Conservation (phyloP, 1,140 invertebrate species). For the Tyrophagus putrescentiae region DNA sequence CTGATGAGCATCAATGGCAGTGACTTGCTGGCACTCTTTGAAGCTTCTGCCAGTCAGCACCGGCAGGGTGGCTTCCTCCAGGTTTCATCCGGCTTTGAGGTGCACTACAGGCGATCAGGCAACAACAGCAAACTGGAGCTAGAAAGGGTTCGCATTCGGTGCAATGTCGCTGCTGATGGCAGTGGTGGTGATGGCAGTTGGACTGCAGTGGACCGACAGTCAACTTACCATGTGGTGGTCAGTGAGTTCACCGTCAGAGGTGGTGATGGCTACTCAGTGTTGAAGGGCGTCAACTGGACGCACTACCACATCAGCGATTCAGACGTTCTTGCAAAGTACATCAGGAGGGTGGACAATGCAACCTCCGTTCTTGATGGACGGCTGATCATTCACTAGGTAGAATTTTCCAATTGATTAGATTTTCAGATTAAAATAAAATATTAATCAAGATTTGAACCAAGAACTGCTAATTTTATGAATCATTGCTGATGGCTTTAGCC, state of each 20-base stretch:
- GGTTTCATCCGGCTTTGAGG: slow-evolving; percentile 39
- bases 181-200: background rate
- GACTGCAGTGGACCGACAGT: slow-evolving; percentile 29
- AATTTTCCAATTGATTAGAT: too few species aligned
- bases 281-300: slow-evolving; percentile 30
- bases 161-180: too few species aligned
- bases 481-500: too few species aligned
- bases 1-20: slow-evolving; percentile 46
- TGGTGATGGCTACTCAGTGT: slow-evolving; percentile 45
- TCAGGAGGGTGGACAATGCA: slow-evolving; percentile 21
- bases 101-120: slow-evolving; percentile 27
- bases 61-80: slow-evolving; percentile 47
- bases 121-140: slow-evolving; percentile 30
- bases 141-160: too few species aligned
- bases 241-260: slow-evolving; percentile 47
- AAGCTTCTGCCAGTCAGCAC: slow-evolving; percentile 42
- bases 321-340: slow-evolving; percentile 32
- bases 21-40: slow-evolving; percentile 44
- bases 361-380: background rate
- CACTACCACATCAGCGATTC: slow-evolving; percentile 26
- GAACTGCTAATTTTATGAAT: too few species aligned
- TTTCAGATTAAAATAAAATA: too few species aligned
- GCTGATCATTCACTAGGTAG: too few species aligned
- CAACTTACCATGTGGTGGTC: slow-evolving; percentile 44
- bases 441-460: too few species aligned